These are phyloP conservation scores for Lepidotrigona ventralis DNA, from an alignment of 1,140 invertebrate species.

Conservation along the genomic window DNA sequence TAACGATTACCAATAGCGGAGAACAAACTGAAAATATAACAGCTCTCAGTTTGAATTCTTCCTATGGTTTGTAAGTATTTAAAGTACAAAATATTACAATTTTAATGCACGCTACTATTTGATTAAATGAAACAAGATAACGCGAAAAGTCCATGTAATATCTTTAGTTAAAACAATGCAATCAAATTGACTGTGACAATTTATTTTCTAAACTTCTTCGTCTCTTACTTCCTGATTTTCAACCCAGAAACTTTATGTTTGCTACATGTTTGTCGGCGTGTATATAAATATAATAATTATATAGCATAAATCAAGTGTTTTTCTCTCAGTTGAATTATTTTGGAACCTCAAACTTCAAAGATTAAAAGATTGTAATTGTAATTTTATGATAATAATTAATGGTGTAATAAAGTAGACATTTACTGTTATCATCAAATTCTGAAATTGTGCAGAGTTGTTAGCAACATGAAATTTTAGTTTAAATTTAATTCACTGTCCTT, in stretches of 20 bases:
- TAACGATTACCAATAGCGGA: slow-evolving; percentile 90
- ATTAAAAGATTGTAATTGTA: not conserved
- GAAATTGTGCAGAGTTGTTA: too few species aligned
- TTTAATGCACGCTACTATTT: not conserved
- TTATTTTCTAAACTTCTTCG: too few species aligned
- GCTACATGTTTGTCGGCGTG: too few species aligned
- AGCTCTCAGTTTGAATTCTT: slow-evolving; percentile 95
- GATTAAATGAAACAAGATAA: not conserved
- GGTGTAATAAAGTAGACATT: not conserved
- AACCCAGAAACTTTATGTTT: too few species aligned
- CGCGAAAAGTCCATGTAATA: not conserved
- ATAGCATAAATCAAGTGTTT: too few species aligned
- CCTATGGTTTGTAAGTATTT: slow-evolving; percentile 95
- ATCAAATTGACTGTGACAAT: too few species aligned
- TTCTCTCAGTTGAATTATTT: too few species aligned
- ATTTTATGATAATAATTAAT: not conserved
- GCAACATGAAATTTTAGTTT: not conserved
- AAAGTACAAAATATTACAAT: not conserved
- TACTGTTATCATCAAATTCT: not conserved
- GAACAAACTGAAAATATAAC: slow-evolving; percentile 91
- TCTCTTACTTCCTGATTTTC: too few species aligned
- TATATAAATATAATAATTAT: too few species aligned
- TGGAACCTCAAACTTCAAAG: too few species aligned
- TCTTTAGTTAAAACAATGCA: not conserved
- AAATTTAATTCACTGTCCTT: not conserved